Evolutionary conservation across 2,113 vertebrate genomes (phyloP), one percentile per base, ranked within the genome.

Genomic region (Plestiodon gilberti): DNA sequence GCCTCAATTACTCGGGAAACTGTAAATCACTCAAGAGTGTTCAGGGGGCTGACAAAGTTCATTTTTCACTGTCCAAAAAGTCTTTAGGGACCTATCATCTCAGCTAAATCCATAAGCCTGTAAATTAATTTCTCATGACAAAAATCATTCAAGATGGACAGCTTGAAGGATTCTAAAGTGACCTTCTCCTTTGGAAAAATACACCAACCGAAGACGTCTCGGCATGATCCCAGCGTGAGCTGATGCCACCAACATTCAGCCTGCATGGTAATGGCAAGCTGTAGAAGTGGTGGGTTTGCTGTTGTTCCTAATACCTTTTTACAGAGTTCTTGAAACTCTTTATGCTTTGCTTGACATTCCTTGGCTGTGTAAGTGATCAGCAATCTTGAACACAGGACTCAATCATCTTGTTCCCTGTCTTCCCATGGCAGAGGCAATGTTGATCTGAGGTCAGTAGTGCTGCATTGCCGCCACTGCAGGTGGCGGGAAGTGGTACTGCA

Each of bases 91-190:
- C 88, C 82, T 82, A 81, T 93, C 73, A 88, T 91, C 91, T 90
- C 90, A 91, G 78, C 59, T 71, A 62, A 93, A 74, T 91, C 80
- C 4, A 61, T 88, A 89, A 85, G 71, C 61, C 38, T 84, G 57
- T 84, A 91, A 94, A 94, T 94, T 91, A 93, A 91, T 93, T 94
- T 93, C 85, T 91, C 30, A 43, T 92, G 76, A 90, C 82, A 91
- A 92, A 87, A 95, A 94, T 89, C 8, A 84, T 91, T 93, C 84
- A 86, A 90, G 92, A 92, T 90, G 85, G 88, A 86, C 85, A 91
- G 82, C 30, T 35, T 85, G 82, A 87, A 91, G 59, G 87, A 88
- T 92, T 91, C 90, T 83, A n/a, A 90, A 92, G 85, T 91, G 62
- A 93, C 87, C 90, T 94, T 90, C 83, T 78, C 1, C 10, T 81